Percentiles rank a stretch among this genome's conserved stretches.
These are phyloP conservation scores for Scaptomyza hsui DNA, from an alignment of 1,140 invertebrate genomes.

Conservation along the genomic window DNA sequence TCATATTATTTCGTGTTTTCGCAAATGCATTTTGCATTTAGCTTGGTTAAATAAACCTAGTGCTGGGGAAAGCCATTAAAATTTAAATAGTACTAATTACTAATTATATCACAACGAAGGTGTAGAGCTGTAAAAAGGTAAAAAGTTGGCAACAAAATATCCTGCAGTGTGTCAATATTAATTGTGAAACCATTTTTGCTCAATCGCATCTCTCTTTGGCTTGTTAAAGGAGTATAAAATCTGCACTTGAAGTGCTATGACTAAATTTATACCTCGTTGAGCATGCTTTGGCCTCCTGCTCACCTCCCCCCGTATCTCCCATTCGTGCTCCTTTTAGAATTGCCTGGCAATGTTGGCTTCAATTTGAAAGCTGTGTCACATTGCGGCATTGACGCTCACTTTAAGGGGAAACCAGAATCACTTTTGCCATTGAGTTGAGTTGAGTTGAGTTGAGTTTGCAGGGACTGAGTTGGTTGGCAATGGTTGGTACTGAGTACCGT, in stretches of 20 bases:
- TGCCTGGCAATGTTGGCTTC: neutral
- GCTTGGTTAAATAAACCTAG: too few relatives aligned
- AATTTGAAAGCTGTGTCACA: neutral
- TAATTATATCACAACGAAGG: neutral
- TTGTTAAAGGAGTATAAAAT: neutral
- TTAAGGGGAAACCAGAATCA: neutral
- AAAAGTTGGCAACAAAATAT: neutral
- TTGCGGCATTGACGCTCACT: conserved; percentile 1
- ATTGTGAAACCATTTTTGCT: conserved; percentile 2
- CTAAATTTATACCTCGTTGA: conserved; percentile 1
- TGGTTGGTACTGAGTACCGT: neutral
- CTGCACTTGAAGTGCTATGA: conserved; percentile 1
- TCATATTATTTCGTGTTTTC: too few relatives aligned
- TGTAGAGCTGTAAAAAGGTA: neutral
- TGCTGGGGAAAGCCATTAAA: too few relatives aligned
- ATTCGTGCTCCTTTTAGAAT: neutral
- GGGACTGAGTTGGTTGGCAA: neutral
- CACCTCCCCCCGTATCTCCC: too few relatives aligned
- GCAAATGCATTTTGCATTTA: too few relatives aligned
- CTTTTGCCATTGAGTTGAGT: neutral
- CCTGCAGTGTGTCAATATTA: neutral
- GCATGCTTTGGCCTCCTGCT: neutral
- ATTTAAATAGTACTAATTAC: neutral
- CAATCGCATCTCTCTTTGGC: neutral
- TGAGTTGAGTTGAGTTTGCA: too few relatives aligned